Evolutionary conservation across 2,113 vertebrate genomes (phyloP), one percentile per base, ranked within the genome.

Genomic region (Pipra filicauda): DNA sequence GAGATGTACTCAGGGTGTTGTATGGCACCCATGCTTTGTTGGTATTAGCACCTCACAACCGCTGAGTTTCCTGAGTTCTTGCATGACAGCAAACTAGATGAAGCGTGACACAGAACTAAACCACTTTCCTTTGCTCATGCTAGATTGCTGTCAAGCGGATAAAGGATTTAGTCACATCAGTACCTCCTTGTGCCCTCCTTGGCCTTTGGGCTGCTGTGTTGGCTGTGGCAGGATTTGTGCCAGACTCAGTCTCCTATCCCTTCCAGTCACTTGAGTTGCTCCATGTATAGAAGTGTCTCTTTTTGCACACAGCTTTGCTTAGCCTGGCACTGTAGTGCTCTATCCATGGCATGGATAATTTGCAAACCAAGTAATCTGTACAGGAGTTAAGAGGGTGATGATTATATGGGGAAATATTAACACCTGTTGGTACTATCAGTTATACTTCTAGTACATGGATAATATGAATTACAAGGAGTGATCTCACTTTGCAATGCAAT

Each of bases 281-380:
- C 48, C 14, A 2, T 7, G 1, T 22, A 8, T 2, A 3, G 19
- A 30, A n/a, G 12, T 1, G 23, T 28, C 44, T 3, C 17, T 37
- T 71, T 54, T 13, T 75, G 21, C 12, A 3, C 9, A 11, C 16
- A 30, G 28, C 43, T 79, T 58, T 49, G 37, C 83, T 64, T 71
- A 39, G 5, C 33, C 18, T 22, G 7, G 5, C 27, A 8, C 4
- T 12, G 37, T 4, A 54, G 22, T 51, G 31, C 64, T 67, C 11
- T 74, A 4, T 30, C 55, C 11, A 1, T 44, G 54, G 39, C 23
- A 6, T 5, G 9, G 46, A 16, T 65, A 18, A n/a, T 51, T 49
- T 46, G 11, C 64, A 67, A 64, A 28, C 15, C 22, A 46, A 30
- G 26, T 41, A 37, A 49, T 51, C 57, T 20, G 69, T 39, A 17